Evolutionary conservation across 2,888 invertebrate species (phyloP).

Genomic region (Dioctria linearis): DNA sequence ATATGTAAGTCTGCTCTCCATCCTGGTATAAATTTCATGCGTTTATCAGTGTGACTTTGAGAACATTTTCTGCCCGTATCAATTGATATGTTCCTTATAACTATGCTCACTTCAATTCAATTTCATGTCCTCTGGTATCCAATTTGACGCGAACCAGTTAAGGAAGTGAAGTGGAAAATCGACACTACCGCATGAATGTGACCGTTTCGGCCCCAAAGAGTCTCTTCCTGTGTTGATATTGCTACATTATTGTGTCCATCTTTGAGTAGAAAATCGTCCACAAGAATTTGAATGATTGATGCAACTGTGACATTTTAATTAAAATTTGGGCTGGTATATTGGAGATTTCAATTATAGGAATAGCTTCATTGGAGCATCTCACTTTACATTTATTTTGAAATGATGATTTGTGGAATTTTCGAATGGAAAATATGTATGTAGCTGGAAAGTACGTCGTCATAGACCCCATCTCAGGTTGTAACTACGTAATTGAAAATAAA

Average conservation of each 20-base stretch:
- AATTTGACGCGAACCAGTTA: conserved; percentile 46
- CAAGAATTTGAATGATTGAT: conserved; percentile 48
- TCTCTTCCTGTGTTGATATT: conserved; percentile 17
- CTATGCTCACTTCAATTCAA: conserved; percentile 6
- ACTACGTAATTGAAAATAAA: no score
- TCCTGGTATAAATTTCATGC: no score
- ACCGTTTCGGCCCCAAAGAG: not conserved
- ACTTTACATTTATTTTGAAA: no score
- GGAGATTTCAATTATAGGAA: no score
- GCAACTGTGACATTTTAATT: conserved; percentile 44
- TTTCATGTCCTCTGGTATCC: conserved; percentile 35
- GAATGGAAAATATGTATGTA: no score
- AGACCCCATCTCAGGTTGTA: no score
- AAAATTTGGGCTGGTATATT: conserved; percentile 30
- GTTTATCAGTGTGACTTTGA: not conserved
- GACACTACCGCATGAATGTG: conserved; percentile 29
- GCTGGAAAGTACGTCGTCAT: no score
- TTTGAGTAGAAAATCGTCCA: conserved; percentile 26
- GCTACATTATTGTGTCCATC: conserved; percentile 37
- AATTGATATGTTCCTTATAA: not conserved
- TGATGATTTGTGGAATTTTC: no score
- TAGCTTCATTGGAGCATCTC: no score
- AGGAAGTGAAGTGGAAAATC: conserved; percentile 43
- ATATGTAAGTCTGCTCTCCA: no score
- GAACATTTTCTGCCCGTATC: not conserved